phyloP scores from a whole-genome alignment of 1,140 invertebrate genomes.

The Sinella curviseta region DNA sequence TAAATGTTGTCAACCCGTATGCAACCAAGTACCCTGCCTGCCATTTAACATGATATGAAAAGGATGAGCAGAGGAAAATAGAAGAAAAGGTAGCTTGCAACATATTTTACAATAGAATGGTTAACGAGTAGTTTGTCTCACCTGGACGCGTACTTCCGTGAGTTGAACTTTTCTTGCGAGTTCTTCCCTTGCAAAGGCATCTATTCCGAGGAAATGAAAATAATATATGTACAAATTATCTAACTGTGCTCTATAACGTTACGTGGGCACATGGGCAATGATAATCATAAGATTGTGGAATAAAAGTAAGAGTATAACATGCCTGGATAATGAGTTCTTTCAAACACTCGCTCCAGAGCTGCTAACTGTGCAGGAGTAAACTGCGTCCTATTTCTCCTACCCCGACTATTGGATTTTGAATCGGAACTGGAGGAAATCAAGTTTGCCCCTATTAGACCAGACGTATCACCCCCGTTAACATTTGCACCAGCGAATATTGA shows the following conservation, averaged over 20 bases:
- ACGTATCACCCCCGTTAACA: not conserved
- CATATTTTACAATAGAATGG: not conserved
- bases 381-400: constrained; percentile 82
- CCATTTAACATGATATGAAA: too few relatives aligned
- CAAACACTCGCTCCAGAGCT: constrained; percentile 88
- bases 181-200: constrained; percentile 61
- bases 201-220: constrained; percentile 54
- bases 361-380: constrained; percentile 87
- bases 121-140: constrained; percentile 44
- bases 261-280: not conserved
- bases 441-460: constrained; percentile 2
- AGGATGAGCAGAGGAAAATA: too few relatives aligned
- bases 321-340: constrained; percentile 92
- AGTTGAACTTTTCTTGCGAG: constrained; percentile 57
- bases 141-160: constrained; percentile 60
- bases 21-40: too few relatives aligned
- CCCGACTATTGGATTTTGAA: constrained; percentile 29
- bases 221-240: constrained; percentile 2
- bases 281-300: not conserved
- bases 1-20: too few relatives aligned
- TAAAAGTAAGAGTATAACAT: constrained; percentile 51
- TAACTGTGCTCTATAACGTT: not conserved
- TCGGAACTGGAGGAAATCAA: constrained; percentile 41
- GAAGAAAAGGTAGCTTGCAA: too few relatives aligned
- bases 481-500: not conserved